These are phyloP conservation scores for Pseudococcus viburni DNA, from an alignment of 2,888 invertebrate genomes.

Conservation along the genomic window DNA sequence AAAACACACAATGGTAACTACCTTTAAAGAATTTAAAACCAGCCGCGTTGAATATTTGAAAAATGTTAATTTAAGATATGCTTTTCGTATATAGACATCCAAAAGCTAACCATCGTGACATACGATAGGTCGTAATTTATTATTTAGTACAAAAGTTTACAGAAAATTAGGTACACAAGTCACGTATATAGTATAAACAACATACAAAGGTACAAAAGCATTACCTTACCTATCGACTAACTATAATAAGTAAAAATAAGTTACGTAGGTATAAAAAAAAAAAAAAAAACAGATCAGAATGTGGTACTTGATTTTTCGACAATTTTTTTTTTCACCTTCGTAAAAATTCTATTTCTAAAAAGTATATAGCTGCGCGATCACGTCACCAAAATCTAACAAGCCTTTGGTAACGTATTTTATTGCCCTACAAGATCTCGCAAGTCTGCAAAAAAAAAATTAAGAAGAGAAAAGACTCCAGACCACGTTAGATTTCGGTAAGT, in stretches of 20 bases:
- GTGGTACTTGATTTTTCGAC: slow-evolving; percentile 10
- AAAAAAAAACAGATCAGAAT: slow-evolving; percentile 27
- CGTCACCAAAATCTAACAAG: slow-evolving; percentile 11
- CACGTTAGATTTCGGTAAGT: slow-evolving; percentile 1
- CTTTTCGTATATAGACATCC: slow-evolving; percentile 42
- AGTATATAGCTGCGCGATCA: slow-evolving; percentile 21
- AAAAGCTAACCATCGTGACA: slow-evolving; percentile 1
- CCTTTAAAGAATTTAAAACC: background rate
- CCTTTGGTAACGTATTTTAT: background rate
- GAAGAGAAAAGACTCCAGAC: background rate
- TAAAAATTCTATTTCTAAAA: slow-evolving; percentile 16
- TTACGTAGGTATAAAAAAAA: slow-evolving; percentile 34
- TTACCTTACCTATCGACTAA: slow-evolving; percentile 59
- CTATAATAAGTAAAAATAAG: slow-evolving; percentile 31
- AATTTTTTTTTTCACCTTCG: background rate
- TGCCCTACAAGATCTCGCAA: background rate
- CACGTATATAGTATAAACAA: slow-evolving; percentile 62
- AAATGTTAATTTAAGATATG: slow-evolving; percentile 45
- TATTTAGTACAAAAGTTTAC: slow-evolving; percentile 63
- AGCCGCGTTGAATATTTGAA: slow-evolving; percentile 17
- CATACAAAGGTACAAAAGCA: slow-evolving; percentile 66
- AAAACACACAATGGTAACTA: slow-evolving; percentile 20
- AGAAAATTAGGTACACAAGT: slow-evolving; percentile 61
- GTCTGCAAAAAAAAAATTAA: no score
- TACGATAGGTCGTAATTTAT: slow-evolving; percentile 47